Base-by-base conservation (phyloP, 2,113 vertebrate genomes). In the Castor canadensis region DNA sequence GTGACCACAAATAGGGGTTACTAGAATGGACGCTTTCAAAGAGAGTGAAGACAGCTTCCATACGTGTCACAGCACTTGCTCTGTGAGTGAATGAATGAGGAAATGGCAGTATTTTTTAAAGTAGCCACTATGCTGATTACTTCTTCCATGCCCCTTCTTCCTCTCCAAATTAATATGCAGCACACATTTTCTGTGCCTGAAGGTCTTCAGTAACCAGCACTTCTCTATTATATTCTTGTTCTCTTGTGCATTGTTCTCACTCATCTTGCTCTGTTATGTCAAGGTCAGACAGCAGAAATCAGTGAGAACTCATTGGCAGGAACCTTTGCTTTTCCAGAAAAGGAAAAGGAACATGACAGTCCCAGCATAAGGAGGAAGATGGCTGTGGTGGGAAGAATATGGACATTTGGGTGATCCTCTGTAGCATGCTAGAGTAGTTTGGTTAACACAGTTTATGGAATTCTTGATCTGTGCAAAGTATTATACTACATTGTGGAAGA, bases 351-450 rank as follows among this genome's bases (percentile, higher is more conserved):
- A 3, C 2, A 12, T 16, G 11, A 4, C 9, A 54, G 32, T 30
- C 3, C 12, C 26, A 32, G 47, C 13, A 19, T 28, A 1, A 13
- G 9, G 12, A 60, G 35, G 24, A 35, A 47, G 1, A 0, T 20
- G 8, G 7, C 17, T 35, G 3, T 45, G 64, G 20, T 30, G 6
- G 32, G 56, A 62, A 49, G 54, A 62, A 47, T 17, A 13, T 0
- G 13, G 66, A 32, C 19, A 2, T 52, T 47, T 5, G 15, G 20
- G 58, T 38, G 7, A 6, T 8, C 19, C 40, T 71, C 9, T 0
- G 13, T n/a, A n/a, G n/a, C n/a, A n/a, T n/a, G n/a, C n/a, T n/a
- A 3, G 28, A 3, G 17, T 7, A 8, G 11, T 38, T 71, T 28
- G n/a, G 35, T 19, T 16, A 56, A 30, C 20, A 26, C 20, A 8